Percentiles rank a stretch among this genome's conserved stretches.
Evolutionary conservation across 2,888 invertebrate species (phyloP).

Genomic region (Leptogaster cylindrica): DNA sequence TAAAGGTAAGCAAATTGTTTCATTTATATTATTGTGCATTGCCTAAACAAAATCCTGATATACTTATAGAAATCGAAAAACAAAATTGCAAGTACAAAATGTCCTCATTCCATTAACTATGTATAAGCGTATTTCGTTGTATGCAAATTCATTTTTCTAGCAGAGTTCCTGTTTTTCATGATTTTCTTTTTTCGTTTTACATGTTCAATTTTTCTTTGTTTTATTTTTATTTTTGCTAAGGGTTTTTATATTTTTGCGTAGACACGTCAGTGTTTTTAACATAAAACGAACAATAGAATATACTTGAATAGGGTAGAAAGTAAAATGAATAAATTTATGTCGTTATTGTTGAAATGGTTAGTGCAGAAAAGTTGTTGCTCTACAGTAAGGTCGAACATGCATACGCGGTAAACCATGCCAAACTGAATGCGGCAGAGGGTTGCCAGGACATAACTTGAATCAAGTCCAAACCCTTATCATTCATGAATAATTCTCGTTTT

Average conservation of each 20-base stretch:
- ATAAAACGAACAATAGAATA: too few relatives aligned
- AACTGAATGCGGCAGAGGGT: not conserved
- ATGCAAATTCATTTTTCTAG: too few relatives aligned
- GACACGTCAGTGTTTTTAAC: too few relatives aligned
- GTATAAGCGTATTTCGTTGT: too few relatives aligned
- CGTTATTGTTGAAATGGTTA: constrained; percentile 4
- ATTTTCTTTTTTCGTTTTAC: too few relatives aligned
- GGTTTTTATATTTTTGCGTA: too few relatives aligned
- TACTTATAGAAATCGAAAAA: too few relatives aligned
- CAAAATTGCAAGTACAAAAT: not conserved
- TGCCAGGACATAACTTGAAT: not conserved
- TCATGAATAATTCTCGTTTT: constrained; percentile 23
- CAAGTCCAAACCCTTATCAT: constrained; percentile 19
- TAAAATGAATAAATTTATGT: constrained; percentile 14
- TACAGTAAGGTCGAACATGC: constrained; percentile 6
- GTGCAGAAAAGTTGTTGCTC: not conserved
- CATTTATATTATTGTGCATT: not conserved
- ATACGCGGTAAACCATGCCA: not conserved
- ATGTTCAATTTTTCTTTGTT: too few relatives aligned
- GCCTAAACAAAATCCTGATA: not conserved
- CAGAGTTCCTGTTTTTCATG: too few relatives aligned
- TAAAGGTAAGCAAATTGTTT: constrained; percentile 64
- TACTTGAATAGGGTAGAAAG: too few relatives aligned
- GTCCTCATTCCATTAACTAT: not conserved
- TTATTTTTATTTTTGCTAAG: too few relatives aligned